These are phyloP conservation scores for Natrix natrix DNA, from an alignment of 2,797 vertebrate genomes.

Conservation along the genomic window DNA sequence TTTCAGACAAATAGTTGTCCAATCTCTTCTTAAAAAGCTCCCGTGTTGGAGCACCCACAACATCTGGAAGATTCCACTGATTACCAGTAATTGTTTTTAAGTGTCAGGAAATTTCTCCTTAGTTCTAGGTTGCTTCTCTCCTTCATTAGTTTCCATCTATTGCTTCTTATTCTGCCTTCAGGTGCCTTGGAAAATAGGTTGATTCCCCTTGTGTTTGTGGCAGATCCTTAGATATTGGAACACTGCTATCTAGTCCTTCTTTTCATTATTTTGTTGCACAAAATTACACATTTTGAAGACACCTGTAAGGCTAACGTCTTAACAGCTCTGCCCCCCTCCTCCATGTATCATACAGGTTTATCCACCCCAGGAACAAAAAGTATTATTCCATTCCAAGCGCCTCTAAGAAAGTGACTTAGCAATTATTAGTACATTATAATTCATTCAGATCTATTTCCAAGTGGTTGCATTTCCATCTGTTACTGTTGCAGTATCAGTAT, in stretches of 20 bases:
- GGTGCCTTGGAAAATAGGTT: not conserved
- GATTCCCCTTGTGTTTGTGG: not conserved
- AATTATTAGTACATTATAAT: conserved; percentile 19
- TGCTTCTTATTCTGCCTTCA: not conserved
- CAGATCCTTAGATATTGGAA: not conserved
- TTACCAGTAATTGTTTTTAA: not conserved
- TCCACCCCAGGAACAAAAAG: not conserved
- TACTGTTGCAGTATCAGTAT: not conserved
- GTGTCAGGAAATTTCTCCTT: not conserved
- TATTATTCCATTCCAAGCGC: not conserved
- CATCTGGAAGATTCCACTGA: not conserved
- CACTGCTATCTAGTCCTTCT: not conserved
- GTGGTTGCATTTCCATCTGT: conserved; percentile 17
- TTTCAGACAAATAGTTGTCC: not conserved
- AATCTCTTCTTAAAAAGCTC: not conserved
- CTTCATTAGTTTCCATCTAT: not conserved
- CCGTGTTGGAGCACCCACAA: not conserved
- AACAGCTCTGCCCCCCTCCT: not conserved
- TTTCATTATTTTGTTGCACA: not conserved
- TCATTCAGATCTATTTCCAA: conserved; percentile 13
- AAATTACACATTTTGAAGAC: not conserved
- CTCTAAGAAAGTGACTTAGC: not conserved
- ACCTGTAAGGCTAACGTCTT: not conserved
- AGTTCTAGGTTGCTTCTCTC: not conserved
- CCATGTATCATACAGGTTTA: not conserved